phyloP scores from a whole-genome alignment of 2,888 invertebrate genomes.

The Dioctria rufipes region DNA sequence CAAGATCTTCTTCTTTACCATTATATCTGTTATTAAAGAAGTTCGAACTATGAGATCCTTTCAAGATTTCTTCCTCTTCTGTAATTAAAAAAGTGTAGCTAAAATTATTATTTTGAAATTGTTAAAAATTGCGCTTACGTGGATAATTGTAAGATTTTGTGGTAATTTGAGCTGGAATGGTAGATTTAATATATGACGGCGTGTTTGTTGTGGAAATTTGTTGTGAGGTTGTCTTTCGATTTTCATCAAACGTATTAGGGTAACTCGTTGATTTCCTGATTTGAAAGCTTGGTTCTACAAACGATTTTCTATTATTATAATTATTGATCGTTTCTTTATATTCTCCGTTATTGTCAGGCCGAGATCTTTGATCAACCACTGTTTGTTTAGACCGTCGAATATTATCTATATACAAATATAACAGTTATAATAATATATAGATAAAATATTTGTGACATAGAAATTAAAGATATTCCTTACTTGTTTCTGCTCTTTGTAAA shows the following conservation, averaged over 20 bases:
- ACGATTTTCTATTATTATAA: neutral
- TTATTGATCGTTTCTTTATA: neutral
- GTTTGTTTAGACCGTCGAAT: constrained; percentile 68
- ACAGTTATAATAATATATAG: too few species aligned
- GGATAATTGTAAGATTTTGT: constrained; percentile 32
- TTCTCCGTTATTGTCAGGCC: constrained; percentile 63
- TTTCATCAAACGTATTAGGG: constrained; percentile 8
- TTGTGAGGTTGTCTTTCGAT: neutral
- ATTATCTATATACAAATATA: constrained; percentile 57
- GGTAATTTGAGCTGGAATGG: constrained; percentile 17
- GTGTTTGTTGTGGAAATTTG: constrained; percentile 42
- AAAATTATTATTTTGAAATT: neutral
- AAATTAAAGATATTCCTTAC: constrained; percentile 65
- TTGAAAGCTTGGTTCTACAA: neutral
- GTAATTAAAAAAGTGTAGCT: constrained; percentile 57
- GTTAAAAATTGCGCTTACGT: neutral
- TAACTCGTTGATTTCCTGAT: constrained; percentile 9
- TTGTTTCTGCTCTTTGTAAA: constrained; percentile 81
- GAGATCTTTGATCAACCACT: constrained; percentile 67
- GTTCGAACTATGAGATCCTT: constrained; percentile 82
- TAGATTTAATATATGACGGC: constrained; percentile 5
- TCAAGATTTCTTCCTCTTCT: constrained; percentile 76
- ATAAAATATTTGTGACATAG: neutral
- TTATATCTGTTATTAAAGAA: constrained; percentile 80
- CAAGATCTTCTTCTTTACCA: constrained; percentile 75